Percentiles rank a stretch among this genome's conserved stretches.
phyloP scores from a whole-genome alignment of 53 echinoderm and acorn worm species.

The Paelopatides confundens region DNA sequence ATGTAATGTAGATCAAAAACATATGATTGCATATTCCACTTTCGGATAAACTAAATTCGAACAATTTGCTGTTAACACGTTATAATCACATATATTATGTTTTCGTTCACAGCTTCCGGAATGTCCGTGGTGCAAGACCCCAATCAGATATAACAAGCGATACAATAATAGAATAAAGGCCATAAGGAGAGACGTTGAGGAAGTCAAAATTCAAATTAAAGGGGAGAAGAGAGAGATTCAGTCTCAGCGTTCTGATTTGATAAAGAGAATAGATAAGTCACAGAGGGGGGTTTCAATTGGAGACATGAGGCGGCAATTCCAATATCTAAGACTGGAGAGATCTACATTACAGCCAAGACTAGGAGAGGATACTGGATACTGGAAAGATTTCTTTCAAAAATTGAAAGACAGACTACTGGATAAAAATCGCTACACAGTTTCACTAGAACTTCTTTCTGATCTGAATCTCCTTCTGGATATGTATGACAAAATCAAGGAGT shows the following conservation, averaged over 20 bases:
- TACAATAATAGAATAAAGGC: constrained; percentile 72
- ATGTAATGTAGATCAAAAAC: too few species aligned
- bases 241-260: neutral
- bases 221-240: constrained; percentile 21
- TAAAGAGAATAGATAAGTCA: neutral
- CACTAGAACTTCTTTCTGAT: neutral
- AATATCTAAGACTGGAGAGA: neutral
- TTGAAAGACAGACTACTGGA: neutral
- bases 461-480: neutral
- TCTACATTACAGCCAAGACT: neutral
- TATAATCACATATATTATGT: too few species aligned
- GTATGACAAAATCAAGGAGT: neutral
- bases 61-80: too few species aligned
- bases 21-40: too few species aligned
- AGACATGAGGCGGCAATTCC: too few species aligned
- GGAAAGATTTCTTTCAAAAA: neutral
- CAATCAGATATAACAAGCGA: constrained; percentile 63
- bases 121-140: constrained; percentile 73
- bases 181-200: constrained; percentile 58
- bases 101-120: constrained; percentile 44
- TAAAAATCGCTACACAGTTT: neutral
- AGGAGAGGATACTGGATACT: neutral
- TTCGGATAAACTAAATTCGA: too few species aligned
- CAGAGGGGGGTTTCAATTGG: neutral
- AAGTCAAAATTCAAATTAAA: constrained; percentile 56